A percentile compares a stretch with the other conserved stretches of the same genome.
Evolutionary conservation across 2,888 invertebrate species (phyloP).

Genomic region (Ephialtes manifestator): DNA sequence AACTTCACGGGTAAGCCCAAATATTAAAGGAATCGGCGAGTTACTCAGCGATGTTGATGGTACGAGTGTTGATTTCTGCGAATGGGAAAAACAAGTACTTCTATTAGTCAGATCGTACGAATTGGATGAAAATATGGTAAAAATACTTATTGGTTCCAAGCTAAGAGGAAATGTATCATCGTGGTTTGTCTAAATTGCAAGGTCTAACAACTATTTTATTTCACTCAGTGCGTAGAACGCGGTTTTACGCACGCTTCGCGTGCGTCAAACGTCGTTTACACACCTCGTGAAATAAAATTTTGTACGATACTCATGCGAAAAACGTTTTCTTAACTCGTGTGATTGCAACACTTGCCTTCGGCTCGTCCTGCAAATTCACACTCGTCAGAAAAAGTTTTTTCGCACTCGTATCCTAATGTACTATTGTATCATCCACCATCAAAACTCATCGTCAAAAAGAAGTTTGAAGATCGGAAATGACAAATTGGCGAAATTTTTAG

Average conservation of each 20-base stretch:
- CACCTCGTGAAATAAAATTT: too few relatives aligned
- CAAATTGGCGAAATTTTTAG: constrained; percentile 59
- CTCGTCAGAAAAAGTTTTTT: too few relatives aligned
- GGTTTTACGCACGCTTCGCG: too few relatives aligned
- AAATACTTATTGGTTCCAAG: constrained; percentile 59
- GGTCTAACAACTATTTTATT: too few relatives aligned
- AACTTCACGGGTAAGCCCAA: constrained; percentile 24
- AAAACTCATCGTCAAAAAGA: constrained; percentile 52
- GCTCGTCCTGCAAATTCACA: too few relatives aligned
- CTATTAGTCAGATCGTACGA: constrained; percentile 57
- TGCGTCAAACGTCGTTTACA: too few relatives aligned
- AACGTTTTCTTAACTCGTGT: too few relatives aligned
- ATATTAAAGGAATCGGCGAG: constrained; percentile 59
- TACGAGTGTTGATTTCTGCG: constrained; percentile 48
- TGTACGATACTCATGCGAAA: too few relatives aligned
- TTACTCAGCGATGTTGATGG: constrained; percentile 59
- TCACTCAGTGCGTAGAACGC: too few relatives aligned
- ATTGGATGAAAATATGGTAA: constrained; percentile 49
- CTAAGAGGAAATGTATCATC: constrained; percentile 58
- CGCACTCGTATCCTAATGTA: too few relatives aligned
- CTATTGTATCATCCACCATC: constrained; percentile 59
- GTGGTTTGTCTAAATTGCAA: too few relatives aligned
- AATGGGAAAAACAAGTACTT: constrained; percentile 61
- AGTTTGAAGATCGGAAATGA: constrained; percentile 68
- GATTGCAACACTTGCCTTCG: too few relatives aligned